phyloP scores from a whole-genome alignment of 2,888 invertebrate genomes.

The Diarsia mendica region DNA sequence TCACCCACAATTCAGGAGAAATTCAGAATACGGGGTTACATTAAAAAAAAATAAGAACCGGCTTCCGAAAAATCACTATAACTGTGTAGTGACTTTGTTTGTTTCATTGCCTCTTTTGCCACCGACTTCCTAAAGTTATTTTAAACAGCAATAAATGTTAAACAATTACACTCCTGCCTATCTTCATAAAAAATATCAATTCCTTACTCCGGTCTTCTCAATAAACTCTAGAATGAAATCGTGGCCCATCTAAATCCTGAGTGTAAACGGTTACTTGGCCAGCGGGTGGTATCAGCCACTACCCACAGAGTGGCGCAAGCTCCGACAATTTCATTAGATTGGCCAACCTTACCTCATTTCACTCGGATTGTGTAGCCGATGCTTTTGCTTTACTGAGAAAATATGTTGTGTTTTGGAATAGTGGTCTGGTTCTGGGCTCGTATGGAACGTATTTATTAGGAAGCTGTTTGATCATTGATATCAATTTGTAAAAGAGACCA shows the following conservation, averaged over 20 bases:
- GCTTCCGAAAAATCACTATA: no score
- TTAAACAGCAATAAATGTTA: no score
- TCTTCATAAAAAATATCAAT: no score
- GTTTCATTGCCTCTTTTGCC: no score
- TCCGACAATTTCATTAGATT: slow-evolving; percentile 78
- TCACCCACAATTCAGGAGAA: no score
- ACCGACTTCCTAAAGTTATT: no score
- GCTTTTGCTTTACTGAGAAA: slow-evolving; percentile 66
- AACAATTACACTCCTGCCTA: no score
- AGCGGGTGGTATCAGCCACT: slow-evolving; percentile 66
- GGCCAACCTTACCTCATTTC: slow-evolving; percentile 76
- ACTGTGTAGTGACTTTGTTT: no score
- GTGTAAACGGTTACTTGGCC: slow-evolving; percentile 51
- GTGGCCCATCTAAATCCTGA: slow-evolving; percentile 53
- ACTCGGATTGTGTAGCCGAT: slow-evolving; percentile 71
- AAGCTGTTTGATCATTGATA: not conserved
- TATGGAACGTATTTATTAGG: not conserved
- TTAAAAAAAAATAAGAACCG: no score
- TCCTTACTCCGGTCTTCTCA: not conserved
- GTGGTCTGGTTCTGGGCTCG: not conserved
- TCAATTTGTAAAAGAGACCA: not conserved
- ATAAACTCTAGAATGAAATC: slow-evolving; percentile 41
- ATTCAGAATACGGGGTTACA: no score
- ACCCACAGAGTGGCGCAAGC: slow-evolving; percentile 72
- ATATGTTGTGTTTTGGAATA: slow-evolving; percentile 51